Evolutionary conservation across 1,140 invertebrate species (phyloP), one percentile per base, ranked within the genome.

Genomic region (Pseudomyrmex pallidus): DNA sequence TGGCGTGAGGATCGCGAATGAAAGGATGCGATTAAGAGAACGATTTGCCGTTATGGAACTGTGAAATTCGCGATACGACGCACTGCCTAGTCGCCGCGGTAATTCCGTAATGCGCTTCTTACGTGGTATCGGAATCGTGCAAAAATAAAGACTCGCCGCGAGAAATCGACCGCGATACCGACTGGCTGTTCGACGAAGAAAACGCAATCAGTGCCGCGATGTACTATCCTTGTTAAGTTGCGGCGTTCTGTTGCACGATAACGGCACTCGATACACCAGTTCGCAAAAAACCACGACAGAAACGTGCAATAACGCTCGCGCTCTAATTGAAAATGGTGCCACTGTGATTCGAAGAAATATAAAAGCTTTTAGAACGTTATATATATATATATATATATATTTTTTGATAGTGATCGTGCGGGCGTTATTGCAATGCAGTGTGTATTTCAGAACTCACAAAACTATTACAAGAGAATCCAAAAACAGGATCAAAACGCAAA

Each of bases 91-190:
- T 5, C 20, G 15, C 35, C 22, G n/a, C 72, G 63, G 61, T 48
- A 87, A 87, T 67, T 77, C 52, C 52, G 35, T n/a, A 12, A 48
- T 63, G 77, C n/a, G 22, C 77, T 70, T 44, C 52, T 82, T 15
- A 20, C 62, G 25, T 12, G 76, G 12, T 48, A 63, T 74, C 35
- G 80, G 35, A n/a, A 17, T 15, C 15, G 15, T 15, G 82, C 50
- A 64, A 77, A 73, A 85, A 76, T 83, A 86, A 59, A 85, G 63
- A 68, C 57, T 3, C 54, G 85, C 78, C 84, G 59, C 67, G 20
- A 48, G 63, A 66, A 63, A 74, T 66, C 56, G 22, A 9, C 54
- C 54, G 54, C 35, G 48, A 46, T 57, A 63, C n/a, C 64, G 10
- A 9, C 63, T 48, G 13, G 63, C 8, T 61, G 78, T 62, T 73